Percentiles rank a stretch among this genome's conserved stretches.
phyloP scores from a whole-genome alignment of 2,888 invertebrate genomes.

The Auanema freiburgensis region DNA sequence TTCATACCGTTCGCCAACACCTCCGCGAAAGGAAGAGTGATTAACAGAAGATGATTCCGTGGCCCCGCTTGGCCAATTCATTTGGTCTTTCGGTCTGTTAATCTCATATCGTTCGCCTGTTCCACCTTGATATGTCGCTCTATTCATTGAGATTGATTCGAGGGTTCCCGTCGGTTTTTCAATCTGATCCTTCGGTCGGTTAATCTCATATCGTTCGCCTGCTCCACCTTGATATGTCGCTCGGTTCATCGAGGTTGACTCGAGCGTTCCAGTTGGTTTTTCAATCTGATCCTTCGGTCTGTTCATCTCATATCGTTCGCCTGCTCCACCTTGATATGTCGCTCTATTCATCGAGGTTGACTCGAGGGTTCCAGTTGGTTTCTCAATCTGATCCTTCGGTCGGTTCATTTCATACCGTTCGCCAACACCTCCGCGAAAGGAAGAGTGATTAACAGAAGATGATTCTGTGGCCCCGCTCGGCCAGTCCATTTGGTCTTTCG shows the following conservation, averaged over 20 bases:
- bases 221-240: neutral
- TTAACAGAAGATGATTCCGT: neutral
- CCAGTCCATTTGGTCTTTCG: too few species aligned
- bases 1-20: neutral
- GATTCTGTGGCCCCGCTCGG: neutral
- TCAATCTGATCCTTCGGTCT: slow-evolving; percentile 1
- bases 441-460: neutral
- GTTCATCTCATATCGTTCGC: neutral
- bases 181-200: neutral
- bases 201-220: neutral
- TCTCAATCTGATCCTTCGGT: neutral
- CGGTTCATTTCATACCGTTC: neutral
- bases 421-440: neutral
- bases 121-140: neutral
- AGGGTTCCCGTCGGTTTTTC: too few species aligned
- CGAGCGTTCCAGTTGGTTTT: neutral
- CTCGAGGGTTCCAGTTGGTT: neutral
- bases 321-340: neutral
- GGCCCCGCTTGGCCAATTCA: neutral
- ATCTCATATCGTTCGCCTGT: neutral
- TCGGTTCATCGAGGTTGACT: neutral
- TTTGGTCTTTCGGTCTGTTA: neutral
- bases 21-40: neutral
- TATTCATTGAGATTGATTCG: neutral
- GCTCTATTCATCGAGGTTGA: neutral